Percentiles rank a stretch among this genome's conserved stretches.
Evolutionary conservation across 2,888 invertebrate species (phyloP).

Genomic region (Chydorus sphaericus): DNA sequence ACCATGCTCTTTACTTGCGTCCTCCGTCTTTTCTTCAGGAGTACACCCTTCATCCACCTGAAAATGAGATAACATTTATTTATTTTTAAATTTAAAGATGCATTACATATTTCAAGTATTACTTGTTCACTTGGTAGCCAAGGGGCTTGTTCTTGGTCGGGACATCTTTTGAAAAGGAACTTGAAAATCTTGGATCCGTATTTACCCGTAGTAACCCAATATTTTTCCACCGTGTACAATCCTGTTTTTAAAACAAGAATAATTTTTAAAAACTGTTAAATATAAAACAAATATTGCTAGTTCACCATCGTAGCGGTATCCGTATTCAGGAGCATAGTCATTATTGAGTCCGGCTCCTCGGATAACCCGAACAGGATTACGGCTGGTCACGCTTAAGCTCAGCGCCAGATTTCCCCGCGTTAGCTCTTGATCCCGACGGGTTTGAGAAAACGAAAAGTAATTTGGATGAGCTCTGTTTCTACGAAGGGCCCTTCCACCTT

Average conservation of each 20-base stretch:
- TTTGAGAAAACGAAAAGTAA: constrained; percentile 31
- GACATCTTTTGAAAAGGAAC: constrained; percentile 28
- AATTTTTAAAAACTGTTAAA: background rate
- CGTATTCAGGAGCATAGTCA: constrained; percentile 30
- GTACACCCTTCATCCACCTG: no score
- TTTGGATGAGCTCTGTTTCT: constrained; percentile 30
- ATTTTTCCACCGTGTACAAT: constrained; percentile 29
- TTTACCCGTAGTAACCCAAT: constrained; percentile 27
- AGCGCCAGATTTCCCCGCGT: constrained; percentile 29
- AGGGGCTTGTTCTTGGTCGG: constrained; percentile 27
- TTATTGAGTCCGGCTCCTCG: constrained; percentile 29
- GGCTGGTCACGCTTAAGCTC: constrained; percentile 25
- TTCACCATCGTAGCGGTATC: constrained; percentile 31
- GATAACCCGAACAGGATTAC: constrained; percentile 30
- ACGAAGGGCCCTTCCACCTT: constrained; percentile 31
- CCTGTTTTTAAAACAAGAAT: constrained; percentile 22
- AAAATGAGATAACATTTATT: no score
- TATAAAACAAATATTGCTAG: background rate
- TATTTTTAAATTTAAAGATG: no score
- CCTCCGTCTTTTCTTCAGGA: no score
- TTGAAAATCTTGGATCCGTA: constrained; percentile 30
- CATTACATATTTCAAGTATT: no score
- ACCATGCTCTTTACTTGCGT: no score
- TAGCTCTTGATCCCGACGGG: constrained; percentile 29
- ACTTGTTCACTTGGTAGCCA: constrained; percentile 23